These are phyloP conservation scores for Xenopus laevis DNA, from an alignment of 2,113 vertebrate species.

Conservation along the genomic window DNA sequence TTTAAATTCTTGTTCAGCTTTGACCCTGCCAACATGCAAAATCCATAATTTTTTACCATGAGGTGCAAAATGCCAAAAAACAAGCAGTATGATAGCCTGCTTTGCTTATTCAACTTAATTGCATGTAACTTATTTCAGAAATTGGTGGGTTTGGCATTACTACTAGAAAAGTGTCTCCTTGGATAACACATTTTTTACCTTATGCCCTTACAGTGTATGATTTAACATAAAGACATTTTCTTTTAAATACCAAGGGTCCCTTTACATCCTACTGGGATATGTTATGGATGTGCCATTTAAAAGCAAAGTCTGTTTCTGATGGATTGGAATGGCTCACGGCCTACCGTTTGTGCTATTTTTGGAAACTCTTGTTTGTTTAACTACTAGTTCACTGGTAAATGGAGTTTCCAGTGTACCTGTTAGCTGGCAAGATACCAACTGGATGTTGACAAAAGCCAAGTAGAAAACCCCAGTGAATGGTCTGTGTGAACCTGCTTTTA, in stretches of 20 bases:
- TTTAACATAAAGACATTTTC: background rate
- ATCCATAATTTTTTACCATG: constrained; percentile 6
- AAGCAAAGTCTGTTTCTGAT: constrained; percentile 25
- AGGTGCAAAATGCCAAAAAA: background rate
- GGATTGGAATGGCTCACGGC: constrained; percentile 27
- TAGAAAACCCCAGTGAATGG: constrained; percentile 21
- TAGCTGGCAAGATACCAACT: constrained; percentile 30
- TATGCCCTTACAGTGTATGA: background rate
- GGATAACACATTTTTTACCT: background rate
- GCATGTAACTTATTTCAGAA: background rate
- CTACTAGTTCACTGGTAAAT: constrained; percentile 26
- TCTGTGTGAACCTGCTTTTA: constrained; percentile 6
- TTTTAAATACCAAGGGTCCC: background rate
- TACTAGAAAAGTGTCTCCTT: too few species aligned
- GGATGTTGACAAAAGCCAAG: constrained; percentile 25
- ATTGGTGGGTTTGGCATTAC: background rate
- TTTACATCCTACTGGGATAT: background rate
- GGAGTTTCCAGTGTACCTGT: constrained; percentile 43
- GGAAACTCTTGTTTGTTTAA: constrained; percentile 37
- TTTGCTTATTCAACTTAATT: background rate
- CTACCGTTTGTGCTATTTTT: constrained; percentile 31
- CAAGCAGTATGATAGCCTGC: background rate
- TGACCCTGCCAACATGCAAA: constrained; percentile 6
- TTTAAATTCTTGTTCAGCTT: background rate
- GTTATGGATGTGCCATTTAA: constrained; percentile 18